phyloP scores from a whole-genome alignment of 1,140 invertebrate species.

The Aporrectodea caliginosa region DNA sequence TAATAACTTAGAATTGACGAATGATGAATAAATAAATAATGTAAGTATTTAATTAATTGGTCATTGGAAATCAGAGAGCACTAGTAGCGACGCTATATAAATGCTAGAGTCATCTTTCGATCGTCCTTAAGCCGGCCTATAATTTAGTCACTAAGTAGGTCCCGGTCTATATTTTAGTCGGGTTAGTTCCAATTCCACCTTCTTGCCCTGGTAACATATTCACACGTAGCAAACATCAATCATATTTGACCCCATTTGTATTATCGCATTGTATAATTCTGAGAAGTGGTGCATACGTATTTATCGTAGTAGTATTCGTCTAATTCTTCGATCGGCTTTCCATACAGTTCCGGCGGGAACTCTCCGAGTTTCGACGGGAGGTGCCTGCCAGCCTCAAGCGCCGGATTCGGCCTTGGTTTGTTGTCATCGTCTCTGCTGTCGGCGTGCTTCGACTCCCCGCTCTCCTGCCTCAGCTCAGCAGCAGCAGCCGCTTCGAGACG shows the following conservation, averaged over 20 bases:
- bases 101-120: background rate
- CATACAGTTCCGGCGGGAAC: slow-evolving; percentile 43
- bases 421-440: slow-evolving; percentile 37
- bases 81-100: too few relatives aligned
- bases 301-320: slow-evolving; percentile 53
- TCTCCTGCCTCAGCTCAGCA: background rate
- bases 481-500: background rate
- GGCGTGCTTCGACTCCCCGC: background rate
- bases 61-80: too few relatives aligned
- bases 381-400: slow-evolving; percentile 49
- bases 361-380: slow-evolving; percentile 48
- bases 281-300: slow-evolving; percentile 38
- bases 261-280: background rate
- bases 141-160: background rate
- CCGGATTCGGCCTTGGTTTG: slow-evolving; percentile 43
- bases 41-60: too few relatives aligned
- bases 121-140: background rate
- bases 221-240: background rate
- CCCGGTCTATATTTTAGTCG: background rate
- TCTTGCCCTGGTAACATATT: background rate
- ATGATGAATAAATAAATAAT: too few relatives aligned
- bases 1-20: too few relatives aligned
- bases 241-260: background rate
- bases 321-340: slow-evolving; percentile 51
- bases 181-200: background rate